These are phyloP conservation scores for Furnarius figulus DNA, from an alignment of 2,113 vertebrate genomes.

Conservation along the genomic window DNA sequence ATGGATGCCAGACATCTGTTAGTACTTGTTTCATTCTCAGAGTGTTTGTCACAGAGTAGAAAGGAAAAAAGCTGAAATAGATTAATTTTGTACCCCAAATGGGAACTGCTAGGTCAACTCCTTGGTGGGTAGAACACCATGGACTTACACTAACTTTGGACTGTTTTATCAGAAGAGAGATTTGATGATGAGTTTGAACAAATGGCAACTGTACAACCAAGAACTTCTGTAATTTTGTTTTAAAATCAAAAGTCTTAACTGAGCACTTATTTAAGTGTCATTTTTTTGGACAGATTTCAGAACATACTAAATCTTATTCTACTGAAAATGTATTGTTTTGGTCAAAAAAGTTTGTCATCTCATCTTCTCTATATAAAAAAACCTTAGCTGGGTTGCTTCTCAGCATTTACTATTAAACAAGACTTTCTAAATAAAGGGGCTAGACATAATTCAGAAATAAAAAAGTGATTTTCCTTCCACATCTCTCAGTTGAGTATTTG, in stretches of 20 bases:
- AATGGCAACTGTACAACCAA: not conserved
- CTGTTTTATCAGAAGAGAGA: not conserved
- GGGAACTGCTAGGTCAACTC: not conserved
- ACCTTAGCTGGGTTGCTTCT: not conserved
- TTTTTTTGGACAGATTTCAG: not conserved
- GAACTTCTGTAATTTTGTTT: not conserved
- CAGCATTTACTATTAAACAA: constrained; percentile 26
- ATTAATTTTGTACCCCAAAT: not conserved
- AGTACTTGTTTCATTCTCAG: not conserved
- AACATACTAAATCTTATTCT: not conserved
- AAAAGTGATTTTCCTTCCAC: constrained; percentile 64
- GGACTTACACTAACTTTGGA: not conserved
- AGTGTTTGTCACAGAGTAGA: not conserved
- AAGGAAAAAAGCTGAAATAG: not conserved
- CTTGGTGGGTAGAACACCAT: not conserved
- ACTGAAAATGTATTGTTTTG: not conserved
- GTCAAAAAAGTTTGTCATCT: not conserved
- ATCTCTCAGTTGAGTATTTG: constrained; percentile 67
- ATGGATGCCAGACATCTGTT: not conserved
- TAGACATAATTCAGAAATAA: constrained; percentile 63
- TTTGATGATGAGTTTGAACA: not conserved
- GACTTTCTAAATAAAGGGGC: constrained; percentile 38
- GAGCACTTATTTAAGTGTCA: not conserved
- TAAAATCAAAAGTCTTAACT: not conserved
- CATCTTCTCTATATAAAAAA: not conserved